Evolutionary conservation across 2,888 invertebrate genomes (phyloP).

Genomic region (Acanthoscelides obtectus): DNA sequence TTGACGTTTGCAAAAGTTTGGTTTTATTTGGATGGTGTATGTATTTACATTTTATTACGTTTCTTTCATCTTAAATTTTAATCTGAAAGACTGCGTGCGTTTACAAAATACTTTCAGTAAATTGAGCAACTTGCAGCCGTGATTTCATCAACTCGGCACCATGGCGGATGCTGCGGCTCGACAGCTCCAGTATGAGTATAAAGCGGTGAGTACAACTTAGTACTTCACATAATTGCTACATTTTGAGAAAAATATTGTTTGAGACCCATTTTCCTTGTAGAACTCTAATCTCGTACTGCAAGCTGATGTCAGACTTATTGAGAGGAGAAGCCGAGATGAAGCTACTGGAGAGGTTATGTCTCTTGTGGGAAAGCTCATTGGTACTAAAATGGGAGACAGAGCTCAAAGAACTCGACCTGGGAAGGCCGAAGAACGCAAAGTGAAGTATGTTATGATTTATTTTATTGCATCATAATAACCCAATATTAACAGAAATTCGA

Average conservation of each 20-base stretch:
- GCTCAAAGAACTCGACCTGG: constrained; percentile 90
- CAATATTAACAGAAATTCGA: too few relatives aligned
- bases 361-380: constrained; percentile 82
- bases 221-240: constrained; percentile 5
- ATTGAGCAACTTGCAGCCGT: neutral
- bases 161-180: constrained; percentile 99
- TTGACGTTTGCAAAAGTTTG: too few relatives aligned
- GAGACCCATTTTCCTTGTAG: constrained; percentile 51
- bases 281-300: constrained; percentile 99
- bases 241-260: constrained; percentile 22
- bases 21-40: too few relatives aligned
- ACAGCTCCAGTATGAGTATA: constrained; percentile 97
- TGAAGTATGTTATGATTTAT: constrained; percentile 59
- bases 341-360: constrained; percentile 98
- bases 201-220: constrained; percentile 73
- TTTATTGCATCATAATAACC: too few relatives aligned
- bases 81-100: too few relatives aligned
- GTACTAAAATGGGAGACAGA: constrained; percentile 95
- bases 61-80: too few relatives aligned
- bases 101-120: too few relatives aligned
- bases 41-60: too few relatives aligned
- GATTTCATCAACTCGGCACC: neutral
- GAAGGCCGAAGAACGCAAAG: constrained; percentile 88
- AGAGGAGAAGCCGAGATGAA: constrained; percentile 95
- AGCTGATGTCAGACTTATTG: constrained; percentile 97